phyloP scores from a whole-genome alignment of 2,888 invertebrate genomes.

The Lasioglossum calceatum region DNA sequence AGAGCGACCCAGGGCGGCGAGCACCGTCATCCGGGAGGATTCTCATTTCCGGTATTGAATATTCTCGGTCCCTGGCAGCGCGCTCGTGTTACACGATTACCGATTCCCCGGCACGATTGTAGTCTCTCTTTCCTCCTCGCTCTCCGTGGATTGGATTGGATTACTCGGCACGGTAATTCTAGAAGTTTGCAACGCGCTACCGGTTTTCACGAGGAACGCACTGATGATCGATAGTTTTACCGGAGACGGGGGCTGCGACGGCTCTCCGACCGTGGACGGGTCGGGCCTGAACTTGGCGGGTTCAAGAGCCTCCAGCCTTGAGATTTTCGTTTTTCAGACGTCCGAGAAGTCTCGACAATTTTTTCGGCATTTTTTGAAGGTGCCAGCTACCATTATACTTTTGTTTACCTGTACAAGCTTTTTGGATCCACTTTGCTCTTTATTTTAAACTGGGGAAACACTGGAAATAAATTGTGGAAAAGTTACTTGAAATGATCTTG shows the following conservation, averaged over 20 bases:
- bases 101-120: conserved; percentile 31
- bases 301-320: no score
- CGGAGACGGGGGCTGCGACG: not conserved
- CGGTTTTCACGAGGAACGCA: conserved; percentile 20
- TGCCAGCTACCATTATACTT: no score
- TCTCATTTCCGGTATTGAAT: conserved; percentile 52
- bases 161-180: conserved; percentile 56
- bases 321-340: no score
- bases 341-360: no score
- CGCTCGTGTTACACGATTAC: conserved; percentile 48
- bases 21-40: conserved; percentile 20
- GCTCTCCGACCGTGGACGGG: not conserved
- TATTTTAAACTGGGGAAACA: no score
- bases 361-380: no score
- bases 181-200: conserved; percentile 47
- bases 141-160: conserved; percentile 47
- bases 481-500: no score
- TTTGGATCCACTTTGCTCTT: no score
- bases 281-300: no score
- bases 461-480: no score
- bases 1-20: not conserved
- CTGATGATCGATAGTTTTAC: conserved; percentile 34
- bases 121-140: not conserved
- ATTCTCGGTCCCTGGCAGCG: conserved; percentile 38
- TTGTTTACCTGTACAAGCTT: no score